Base-by-base conservation (phyloP, 2,113 vertebrate species). In the Penelope pileata region DNA sequence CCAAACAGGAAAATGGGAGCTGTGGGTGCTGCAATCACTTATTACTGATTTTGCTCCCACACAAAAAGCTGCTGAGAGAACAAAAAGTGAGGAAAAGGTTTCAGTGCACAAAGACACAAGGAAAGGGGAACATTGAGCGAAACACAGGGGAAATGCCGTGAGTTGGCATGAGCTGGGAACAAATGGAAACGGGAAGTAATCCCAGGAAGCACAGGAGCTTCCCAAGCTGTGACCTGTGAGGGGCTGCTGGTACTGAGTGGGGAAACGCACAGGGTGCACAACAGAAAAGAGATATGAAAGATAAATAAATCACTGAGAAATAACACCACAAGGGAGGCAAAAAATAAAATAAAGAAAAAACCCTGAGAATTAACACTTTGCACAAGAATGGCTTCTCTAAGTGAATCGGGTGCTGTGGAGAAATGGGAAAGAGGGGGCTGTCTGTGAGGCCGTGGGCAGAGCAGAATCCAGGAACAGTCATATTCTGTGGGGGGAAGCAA, bases 161-260 rank as follows among this genome's bases (percentile, higher is more conserved):
- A 54, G 19, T 34, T 12, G 16, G 47, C 73, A 51, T 32, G 29
- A 54, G 29, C 29, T 30, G 29, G 16, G 42, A 17, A 30, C 9
- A 21, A 9, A 16, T 5, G 27, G 67, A 38, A 42, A 48, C 3
- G 30, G 47, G 54, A 80, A 36, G 29, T 16, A 8, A 9, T 54
- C 56, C 54, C 54, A 32, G 9, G 50, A 79, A 38, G 5, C 8
- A 9, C 0, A 2, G 38, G 45, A 13, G 34, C 16, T n/a, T 12
- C 66, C 21, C 22, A 12, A 9, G 8, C 38, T 16, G 14, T 4
- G 2, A 1, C 43, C 38, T 2, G 1, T 0, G 16, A 80, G 32
- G 4, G 24, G 21, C 3, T 16, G 24, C 17, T 8, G 6, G 1
- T 18, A 3, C 2, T 2, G 48, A 12, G 16, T 3, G 22, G 48